Evolutionary conservation across 1,140 invertebrate species (phyloP).

Genomic region (Piezodorus guildinii): DNA sequence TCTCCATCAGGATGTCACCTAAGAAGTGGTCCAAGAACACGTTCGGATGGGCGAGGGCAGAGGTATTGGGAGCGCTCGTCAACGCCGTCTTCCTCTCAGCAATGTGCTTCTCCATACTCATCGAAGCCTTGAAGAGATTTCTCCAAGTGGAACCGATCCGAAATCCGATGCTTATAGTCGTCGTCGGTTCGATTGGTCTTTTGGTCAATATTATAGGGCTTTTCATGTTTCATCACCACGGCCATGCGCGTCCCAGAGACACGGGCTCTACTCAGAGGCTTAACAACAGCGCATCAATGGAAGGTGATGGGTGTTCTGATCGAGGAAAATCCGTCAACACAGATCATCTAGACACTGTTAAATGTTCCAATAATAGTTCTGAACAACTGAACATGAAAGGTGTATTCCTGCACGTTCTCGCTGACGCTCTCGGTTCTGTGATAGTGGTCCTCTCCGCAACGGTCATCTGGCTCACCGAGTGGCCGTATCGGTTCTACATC

Average conservation of each 20-base stretch:
- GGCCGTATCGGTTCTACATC: conserved; percentile 72
- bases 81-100: conserved; percentile 87
- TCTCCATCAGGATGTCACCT: conserved; percentile 89
- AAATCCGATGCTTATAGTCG: conserved; percentile 58
- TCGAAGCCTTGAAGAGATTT: conserved; percentile 80
- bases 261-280: conserved; percentile 20
- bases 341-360: background rate
- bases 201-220: conserved; percentile 74
- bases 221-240: conserved; percentile 70
- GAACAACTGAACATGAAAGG: conserved; percentile 91
- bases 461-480: conserved; percentile 59
- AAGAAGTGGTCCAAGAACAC: conserved; percentile 93
- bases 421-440: conserved; percentile 90
- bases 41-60: conserved; percentile 86
- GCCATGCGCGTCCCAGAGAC: conserved; percentile 44
- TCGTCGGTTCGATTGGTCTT: conserved; percentile 66
- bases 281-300: background rate
- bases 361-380: conserved; percentile 42
- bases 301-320: background rate
- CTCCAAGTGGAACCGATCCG: conserved; percentile 75
- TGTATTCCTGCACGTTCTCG: conserved; percentile 93
- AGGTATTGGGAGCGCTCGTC: conserved; percentile 81
- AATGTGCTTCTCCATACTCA: conserved; percentile 81
- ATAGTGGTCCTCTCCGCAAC: conserved; percentile 92
- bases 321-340: background rate